phyloP scores from a whole-genome alignment of 2,113 vertebrate genomes.

The Castor canadensis region DNA sequence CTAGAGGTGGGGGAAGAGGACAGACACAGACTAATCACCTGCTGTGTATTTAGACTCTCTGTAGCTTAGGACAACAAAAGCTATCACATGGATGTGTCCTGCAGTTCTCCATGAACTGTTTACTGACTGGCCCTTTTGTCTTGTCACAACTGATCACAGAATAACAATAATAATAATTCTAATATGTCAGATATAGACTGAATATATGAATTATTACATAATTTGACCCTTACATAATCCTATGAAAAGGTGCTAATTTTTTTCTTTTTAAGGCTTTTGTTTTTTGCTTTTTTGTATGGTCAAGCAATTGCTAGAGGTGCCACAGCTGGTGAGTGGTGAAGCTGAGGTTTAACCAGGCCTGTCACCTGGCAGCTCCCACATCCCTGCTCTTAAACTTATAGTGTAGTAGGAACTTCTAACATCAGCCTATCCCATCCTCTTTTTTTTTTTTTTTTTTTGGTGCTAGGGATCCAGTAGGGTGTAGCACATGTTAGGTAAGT shows the following conservation, averaged over 20 bases:
- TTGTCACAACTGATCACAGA: not conserved
- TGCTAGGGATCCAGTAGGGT: too few species aligned
- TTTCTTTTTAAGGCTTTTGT: too few species aligned
- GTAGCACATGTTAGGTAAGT: too few species aligned
- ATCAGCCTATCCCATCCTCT: not conserved
- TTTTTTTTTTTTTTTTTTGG: too few species aligned
- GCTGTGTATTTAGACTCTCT: not conserved
- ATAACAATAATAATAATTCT: not conserved
- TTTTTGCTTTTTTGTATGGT: too few species aligned
- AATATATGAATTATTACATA: not conserved
- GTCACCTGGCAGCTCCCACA: not conserved
- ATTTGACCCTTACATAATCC: not conserved
- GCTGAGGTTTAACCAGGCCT: not conserved
- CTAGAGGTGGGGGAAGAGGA: not conserved
- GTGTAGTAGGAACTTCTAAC: constrained; percentile 34
- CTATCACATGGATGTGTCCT: not conserved
- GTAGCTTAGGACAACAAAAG: not conserved
- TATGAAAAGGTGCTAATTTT: not conserved
- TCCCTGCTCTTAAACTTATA: constrained; percentile 32
- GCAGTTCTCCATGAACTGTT: not conserved
- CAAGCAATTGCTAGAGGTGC: not conserved
- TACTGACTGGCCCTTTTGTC: not conserved
- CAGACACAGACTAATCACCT: not conserved
- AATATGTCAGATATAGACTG: not conserved
- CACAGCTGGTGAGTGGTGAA: not conserved